A percentile compares a stretch with the other conserved stretches of the same genome.
phyloP scores from a whole-genome alignment of 2,888 invertebrate genomes.

The Alentia gelatinosa region DNA sequence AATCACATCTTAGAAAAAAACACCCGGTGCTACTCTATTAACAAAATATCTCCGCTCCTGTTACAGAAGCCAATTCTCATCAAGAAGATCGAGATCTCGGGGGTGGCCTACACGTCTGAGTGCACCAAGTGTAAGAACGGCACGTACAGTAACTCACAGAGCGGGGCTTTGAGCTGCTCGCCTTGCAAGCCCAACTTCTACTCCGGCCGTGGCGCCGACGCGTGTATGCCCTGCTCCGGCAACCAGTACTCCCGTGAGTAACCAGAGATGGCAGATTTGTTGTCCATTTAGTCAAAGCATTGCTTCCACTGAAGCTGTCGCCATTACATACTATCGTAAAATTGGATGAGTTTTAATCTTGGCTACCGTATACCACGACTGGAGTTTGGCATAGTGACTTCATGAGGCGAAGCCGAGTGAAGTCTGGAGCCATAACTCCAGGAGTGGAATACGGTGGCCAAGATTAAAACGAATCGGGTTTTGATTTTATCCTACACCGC shows the following conservation, averaged over 20 bases:
- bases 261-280: background rate
- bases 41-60: background rate
- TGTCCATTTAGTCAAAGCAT: background rate
- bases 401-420: no score
- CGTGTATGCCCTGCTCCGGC: constrained; percentile 81
- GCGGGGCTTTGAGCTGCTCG: constrained; percentile 79
- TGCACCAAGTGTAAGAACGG: constrained; percentile 82
- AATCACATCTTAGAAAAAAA: no score
- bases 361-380: no score
- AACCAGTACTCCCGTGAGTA: constrained; percentile 73
- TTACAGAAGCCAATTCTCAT: constrained; percentile 80
- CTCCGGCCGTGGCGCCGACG: constrained; percentile 80
- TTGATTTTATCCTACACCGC: no score
- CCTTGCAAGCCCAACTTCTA: constrained; percentile 81
- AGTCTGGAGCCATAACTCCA: no score
- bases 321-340: no score
- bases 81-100: constrained; percentile 75
- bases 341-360: no score
- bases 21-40: no score
- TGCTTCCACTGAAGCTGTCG: background rate
- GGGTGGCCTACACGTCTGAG: constrained; percentile 83
- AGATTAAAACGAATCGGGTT: no score
- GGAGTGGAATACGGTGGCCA: no score
- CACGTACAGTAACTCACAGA: constrained; percentile 77
- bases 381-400: no score